Conservation (phyloP, 2,888 invertebrate genomes). For the Prenolepis imparis region DNA sequence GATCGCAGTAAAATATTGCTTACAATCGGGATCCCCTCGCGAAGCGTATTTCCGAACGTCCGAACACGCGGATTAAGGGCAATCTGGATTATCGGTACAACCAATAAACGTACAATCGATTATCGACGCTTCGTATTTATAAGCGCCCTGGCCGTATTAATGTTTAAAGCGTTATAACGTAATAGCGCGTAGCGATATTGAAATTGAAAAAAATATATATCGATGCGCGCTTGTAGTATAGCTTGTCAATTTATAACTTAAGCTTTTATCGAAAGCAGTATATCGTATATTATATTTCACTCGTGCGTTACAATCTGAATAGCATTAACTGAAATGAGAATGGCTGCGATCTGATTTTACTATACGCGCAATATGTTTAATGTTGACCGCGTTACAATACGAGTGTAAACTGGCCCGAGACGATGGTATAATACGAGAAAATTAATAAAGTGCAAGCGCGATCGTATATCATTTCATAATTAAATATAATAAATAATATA, state of each 20-base stretch:
- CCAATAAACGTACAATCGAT: constrained; percentile 55
- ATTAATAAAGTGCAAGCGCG: constrained; percentile 32
- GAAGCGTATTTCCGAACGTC: constrained; percentile 47
- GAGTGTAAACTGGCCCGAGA: not conserved
- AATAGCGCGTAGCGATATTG: constrained; percentile 12
- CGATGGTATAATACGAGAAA: not conserved
- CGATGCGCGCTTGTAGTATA: not conserved
- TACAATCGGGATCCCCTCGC: constrained; percentile 41
- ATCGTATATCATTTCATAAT: not conserved
- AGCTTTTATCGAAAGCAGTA: constrained; percentile 7
- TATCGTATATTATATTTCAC: not conserved
- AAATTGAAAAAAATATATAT: constrained; percentile 24
- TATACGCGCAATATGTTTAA: constrained; percentile 24
- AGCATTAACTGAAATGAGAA: not conserved
- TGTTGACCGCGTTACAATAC: constrained; percentile 15
- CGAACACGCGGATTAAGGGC: constrained; percentile 47
- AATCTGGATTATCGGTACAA: constrained; percentile 53
- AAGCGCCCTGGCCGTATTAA: constrained; percentile 36
- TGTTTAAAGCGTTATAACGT: constrained; percentile 36
- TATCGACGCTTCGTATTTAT: constrained; percentile 48
- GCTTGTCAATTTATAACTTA: constrained; percentile 6
- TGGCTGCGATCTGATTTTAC: not conserved
- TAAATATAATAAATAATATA: constrained; percentile 40
- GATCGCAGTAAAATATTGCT: constrained; percentile 53
- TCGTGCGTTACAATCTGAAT: not conserved